A percentile compares a stretch with the other conserved stretches of the same genome.
phyloP scores from a whole-genome alignment of 2,113 vertebrate genomes.

The Climacteris rufus region DNA sequence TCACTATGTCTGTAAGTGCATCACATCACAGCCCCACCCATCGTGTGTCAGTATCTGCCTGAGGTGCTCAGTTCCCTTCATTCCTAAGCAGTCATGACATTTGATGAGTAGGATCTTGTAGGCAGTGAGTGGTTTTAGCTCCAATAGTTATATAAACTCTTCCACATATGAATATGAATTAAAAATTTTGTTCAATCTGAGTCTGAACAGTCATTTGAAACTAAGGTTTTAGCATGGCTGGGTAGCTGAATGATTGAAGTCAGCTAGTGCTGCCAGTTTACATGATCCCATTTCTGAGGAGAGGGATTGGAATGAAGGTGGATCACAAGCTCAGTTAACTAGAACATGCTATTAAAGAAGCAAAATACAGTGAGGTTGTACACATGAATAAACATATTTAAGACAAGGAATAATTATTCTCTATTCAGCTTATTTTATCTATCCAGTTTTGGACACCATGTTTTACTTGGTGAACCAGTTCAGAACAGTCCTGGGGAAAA shows the following conservation, averaged over 20 bases:
- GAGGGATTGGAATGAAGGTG: neutral
- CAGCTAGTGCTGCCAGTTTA: neutral
- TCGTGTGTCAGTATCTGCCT: rapidly evolving
- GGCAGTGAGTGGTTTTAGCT: neutral
- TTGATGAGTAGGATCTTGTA: neutral
- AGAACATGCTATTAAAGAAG: neutral
- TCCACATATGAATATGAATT: neutral
- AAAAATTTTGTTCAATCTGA: neutral
- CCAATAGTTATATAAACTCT: neutral
- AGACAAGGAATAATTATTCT: neutral
- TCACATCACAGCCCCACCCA: rapidly evolving
- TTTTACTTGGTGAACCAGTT: neutral
- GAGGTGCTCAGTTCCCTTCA: neutral
- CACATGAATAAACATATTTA: neutral
- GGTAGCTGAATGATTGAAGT: neutral
- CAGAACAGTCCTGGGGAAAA: neutral
- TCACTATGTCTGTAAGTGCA: neutral
- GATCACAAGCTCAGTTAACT: neutral
- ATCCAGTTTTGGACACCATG: neutral
- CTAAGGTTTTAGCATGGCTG: neutral
- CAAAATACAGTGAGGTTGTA: neutral
- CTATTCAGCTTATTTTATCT: neutral
- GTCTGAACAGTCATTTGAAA: neutral
- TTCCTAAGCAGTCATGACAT: neutral
- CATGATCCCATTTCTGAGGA: neutral